Base-by-base conservation (phyloP, 2,888 invertebrate species). In the Philopedon plagiatum region DNA sequence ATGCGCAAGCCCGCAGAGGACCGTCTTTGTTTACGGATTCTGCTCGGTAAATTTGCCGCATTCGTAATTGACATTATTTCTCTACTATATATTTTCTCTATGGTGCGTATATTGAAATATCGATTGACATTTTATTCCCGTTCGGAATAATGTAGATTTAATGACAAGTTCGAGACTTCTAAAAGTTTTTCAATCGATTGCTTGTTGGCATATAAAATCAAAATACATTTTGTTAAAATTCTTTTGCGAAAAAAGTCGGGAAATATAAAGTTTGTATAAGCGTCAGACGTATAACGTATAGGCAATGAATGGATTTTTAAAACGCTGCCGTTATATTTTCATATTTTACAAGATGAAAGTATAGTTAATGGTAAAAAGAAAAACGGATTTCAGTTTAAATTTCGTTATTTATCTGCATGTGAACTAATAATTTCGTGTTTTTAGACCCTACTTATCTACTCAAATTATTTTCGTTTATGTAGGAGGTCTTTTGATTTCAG, bases 91-190 rank as follows among this genome's bases (percentile, higher is more conserved):
- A n/a, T n/a, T n/a, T n/a, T n/a, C n/a, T n/a, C n/a, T n/a, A n/a
- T n/a, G n/a, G n/a, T n/a, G n/a, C n/a, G 61, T 68, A 51, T 60
- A 68, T 68, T 61, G 61, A 68, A 68, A 61, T 32, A 61, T 37
- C 54, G 61, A 23, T 37, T 23, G 46, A 51, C 61, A 69, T 62
- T 61, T 37, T 68, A 61, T 68, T 69, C 44, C 61, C 61, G 49
- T 61, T 61, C 13, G 11, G 39, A 61, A 68, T 68, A 54, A 60
- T 60, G 58, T 68, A 37, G 49, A 58, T 61, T 68, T 68, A 68
- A 68, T 68, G 58, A 66, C 46, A 66, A 68, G 37, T 34, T 34
- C 29, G 32, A 39, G 23, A 13, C 11, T 57, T 57, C 23, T 32
- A 39, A 13, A 54, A 54, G 39, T 51, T 64, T 62, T 57, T 57